These are phyloP conservation scores for Columba livia DNA, from an alignment of 2,113 vertebrate species.

Conservation along the genomic window DNA sequence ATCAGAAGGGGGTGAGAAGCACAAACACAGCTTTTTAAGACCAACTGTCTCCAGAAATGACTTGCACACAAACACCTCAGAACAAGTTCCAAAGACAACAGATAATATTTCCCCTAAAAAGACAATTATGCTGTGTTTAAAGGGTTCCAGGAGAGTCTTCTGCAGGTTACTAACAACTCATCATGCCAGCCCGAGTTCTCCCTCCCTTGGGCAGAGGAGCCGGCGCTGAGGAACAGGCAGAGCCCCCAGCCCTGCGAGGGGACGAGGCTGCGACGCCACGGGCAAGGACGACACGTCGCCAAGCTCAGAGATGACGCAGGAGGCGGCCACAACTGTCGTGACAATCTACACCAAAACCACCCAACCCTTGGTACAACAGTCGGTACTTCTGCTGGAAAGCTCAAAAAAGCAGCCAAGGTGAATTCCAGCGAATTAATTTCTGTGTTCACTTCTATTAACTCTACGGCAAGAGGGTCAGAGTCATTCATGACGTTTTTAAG, in stretches of 20 bases:
- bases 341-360: not conserved
- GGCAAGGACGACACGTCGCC: not conserved
- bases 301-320: accelerated
- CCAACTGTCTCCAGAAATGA: not conserved
- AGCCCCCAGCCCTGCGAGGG: not conserved
- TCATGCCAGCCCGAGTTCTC: not conserved
- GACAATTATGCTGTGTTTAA: not conserved
- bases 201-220: not conserved
- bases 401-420: not conserved
- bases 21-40: not conserved
- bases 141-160: not conserved
- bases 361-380: not conserved
- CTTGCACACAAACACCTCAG: not conserved
- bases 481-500: not conserved
- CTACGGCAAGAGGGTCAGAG: not conserved
- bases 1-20: not conserved
- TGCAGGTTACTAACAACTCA: not conserved
- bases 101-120: not conserved
- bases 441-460: not conserved
- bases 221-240: not conserved
- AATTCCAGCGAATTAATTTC: not conserved
- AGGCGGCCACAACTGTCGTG: not conserved
- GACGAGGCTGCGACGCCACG: not conserved
- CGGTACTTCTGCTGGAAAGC: not conserved
- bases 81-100: not conserved